Evolutionary conservation across 2,797 vertebrate species (phyloP).

Genomic region (Gymnoscopelus microlampas): DNA sequence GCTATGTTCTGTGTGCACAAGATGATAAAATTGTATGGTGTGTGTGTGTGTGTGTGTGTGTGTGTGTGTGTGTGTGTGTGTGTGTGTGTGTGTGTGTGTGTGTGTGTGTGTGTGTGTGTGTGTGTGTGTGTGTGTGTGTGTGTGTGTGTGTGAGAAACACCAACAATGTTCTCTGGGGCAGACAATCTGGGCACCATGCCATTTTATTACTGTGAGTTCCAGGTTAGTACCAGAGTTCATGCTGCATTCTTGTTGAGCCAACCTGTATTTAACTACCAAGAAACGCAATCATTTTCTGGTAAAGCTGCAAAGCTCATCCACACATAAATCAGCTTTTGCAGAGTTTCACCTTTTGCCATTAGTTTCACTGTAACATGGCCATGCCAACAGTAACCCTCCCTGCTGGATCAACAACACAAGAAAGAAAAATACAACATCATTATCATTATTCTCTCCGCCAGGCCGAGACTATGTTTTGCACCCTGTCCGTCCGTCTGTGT

Average conservation of each 20-base stretch:
- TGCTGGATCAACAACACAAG: slow-evolving; percentile 48
- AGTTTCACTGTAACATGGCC: slow-evolving; percentile 48
- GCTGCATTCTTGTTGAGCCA: slow-evolving; percentile 59
- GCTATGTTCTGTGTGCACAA: slow-evolving; percentile 69
- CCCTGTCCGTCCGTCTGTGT: too few species aligned
- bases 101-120: slow-evolving; percentile 36
- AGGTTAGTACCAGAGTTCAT: slow-evolving; percentile 74
- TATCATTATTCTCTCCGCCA: too few species aligned
- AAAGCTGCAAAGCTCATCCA: slow-evolving; percentile 52
- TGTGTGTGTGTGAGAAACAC: slow-evolving; percentile 1
- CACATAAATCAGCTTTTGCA: slow-evolving; percentile 23
- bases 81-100: slow-evolving; percentile 8
- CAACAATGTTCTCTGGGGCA: slow-evolving; percentile 64
- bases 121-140: background rate
- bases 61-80: slow-evolving; percentile 29
- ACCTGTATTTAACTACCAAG: slow-evolving; percentile 55
- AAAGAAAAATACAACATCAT: slow-evolving; percentile 1
- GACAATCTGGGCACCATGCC: slow-evolving; percentile 66
- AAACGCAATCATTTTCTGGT: slow-evolving; percentile 64
- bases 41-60: slow-evolving; percentile 18
- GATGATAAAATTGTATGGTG: slow-evolving; percentile 54
- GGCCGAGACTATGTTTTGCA: too few species aligned
- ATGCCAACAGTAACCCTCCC: slow-evolving; percentile 39
- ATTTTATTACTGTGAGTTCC: slow-evolving; percentile 72
- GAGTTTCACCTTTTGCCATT: slow-evolving; percentile 35